Evolutionary conservation across 2,797 vertebrate species (phyloP), one percentile per base, ranked within the genome.

Genomic region (Cynodonichthys magdalenae): DNA sequence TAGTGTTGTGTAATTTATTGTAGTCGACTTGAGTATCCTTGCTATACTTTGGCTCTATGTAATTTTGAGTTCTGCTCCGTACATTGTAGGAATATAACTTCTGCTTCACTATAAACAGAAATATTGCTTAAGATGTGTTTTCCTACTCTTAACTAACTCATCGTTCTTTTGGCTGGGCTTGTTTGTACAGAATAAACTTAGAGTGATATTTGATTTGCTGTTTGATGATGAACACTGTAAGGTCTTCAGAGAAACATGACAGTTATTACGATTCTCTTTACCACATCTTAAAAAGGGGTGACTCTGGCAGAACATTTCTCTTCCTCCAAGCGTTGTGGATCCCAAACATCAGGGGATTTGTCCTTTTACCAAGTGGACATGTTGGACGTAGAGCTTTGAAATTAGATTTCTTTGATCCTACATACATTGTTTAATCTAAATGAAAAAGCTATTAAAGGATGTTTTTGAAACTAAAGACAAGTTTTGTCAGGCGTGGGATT

Each of bases 101-200:
- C 78, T 78, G 83, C 87, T 89, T 87, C 76, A 85, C 78, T 83
- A 84, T 86, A 63, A 87, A 81, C 82, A 84, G 60, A 69, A 88
- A 63, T 83, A 71, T 80, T 72, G 82, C 87, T 90, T 82, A 67
- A 75, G 72, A 86, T 87, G 90, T 90, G 80, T 86, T 87, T 88
- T 89, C 80, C 69, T 84, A 84, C 82, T 84, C 77, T 5, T 80
- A 79, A 88, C 76, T 69, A 72, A 69, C 65, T 86, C 80, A 85
- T 83, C 53, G 69, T 87, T 90, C 79, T 77, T 87, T 89, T 80
- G 77, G 89, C 90, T 92, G 88, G 85, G 83, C 90, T 92, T 90
- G 82, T 92, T 92, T 92, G 90, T 92, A 92, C 81, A 91, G 87
- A 90, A 85, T 86, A 87, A 83, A 86, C 65, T 73, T 90, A 89